phyloP scores from a whole-genome alignment of 2,888 invertebrate species.

The Carabus problematicus region DNA sequence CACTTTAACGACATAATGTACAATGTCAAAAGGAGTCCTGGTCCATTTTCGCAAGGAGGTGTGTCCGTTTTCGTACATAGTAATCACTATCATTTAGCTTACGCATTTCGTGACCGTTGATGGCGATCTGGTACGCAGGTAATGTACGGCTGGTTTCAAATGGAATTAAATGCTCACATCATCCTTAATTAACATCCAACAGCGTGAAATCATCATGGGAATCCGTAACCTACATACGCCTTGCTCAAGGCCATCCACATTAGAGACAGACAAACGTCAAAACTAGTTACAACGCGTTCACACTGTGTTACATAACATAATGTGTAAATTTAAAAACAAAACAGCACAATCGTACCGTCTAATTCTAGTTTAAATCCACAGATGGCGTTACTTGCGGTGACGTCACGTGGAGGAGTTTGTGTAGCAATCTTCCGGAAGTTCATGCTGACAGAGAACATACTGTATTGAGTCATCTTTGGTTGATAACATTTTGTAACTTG shows the following conservation, averaged over 20 bases:
- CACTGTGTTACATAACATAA: no score
- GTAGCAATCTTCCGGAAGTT: no score
- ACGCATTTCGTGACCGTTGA: background rate
- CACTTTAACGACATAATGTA: no score
- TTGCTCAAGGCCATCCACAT: constrained; percentile 15
- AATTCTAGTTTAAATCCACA: no score
- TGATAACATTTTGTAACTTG: no score
- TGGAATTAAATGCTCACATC: constrained; percentile 20
- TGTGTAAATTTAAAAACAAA: no score
- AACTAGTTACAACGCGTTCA: no score
- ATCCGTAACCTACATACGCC: constrained; percentile 29
- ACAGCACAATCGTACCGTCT: no score
- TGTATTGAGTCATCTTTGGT: no score
- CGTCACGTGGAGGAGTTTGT: no score
- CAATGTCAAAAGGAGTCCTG: background rate
- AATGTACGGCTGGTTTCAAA: constrained; percentile 4
- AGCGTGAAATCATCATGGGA: constrained; percentile 22
- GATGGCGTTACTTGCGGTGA: no score
- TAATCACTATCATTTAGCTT: constrained; percentile 1
- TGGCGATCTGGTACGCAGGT: background rate
- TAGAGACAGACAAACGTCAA: background rate
- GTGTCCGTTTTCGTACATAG: background rate
- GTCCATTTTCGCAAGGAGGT: background rate
- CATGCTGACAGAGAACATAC: no score
- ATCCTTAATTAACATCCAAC: constrained; percentile 21